These are phyloP conservation scores for Pseudanteris insignis DNA, from an alignment of 2,888 invertebrate species.

Conservation along the genomic window DNA sequence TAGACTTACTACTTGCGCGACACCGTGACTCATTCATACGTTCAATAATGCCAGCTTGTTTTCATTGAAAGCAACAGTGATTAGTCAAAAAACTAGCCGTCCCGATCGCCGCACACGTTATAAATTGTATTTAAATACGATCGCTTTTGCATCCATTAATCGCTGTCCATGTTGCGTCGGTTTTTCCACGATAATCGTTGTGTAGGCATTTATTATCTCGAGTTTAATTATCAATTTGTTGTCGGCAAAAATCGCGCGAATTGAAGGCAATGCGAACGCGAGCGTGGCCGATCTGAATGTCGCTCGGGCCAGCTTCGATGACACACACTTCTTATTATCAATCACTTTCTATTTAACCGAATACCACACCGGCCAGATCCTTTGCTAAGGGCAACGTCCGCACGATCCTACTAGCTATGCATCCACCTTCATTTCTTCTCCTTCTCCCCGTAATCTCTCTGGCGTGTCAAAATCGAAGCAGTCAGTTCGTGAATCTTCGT, in stretches of 20 bases:
- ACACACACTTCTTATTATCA: too few species aligned
- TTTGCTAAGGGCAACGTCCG: constrained; percentile 46
- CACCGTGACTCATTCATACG: constrained; percentile 36
- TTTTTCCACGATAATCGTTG: constrained; percentile 19
- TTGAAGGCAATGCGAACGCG: too few species aligned
- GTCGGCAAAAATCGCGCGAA: too few species aligned
- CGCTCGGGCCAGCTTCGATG: too few species aligned
- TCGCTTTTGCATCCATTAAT: constrained; percentile 19
- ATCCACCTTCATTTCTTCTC: constrained; percentile 46
- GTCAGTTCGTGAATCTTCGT: constrained; percentile 36
- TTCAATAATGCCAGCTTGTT: constrained; percentile 36
- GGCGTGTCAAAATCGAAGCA: constrained; percentile 45
- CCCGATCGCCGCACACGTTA: too few species aligned
- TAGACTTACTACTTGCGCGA: constrained; percentile 35
- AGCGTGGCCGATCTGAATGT: too few species aligned
- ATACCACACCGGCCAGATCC: constrained; percentile 6
- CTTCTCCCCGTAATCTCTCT: constrained; percentile 45
- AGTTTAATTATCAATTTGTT: too few species aligned
- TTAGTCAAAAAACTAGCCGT: constrained; percentile 23
- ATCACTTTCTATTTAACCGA: constrained; percentile 23
- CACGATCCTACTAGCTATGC: constrained; percentile 43
- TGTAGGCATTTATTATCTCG: constrained; percentile 14
- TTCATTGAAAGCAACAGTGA: constrained; percentile 37
- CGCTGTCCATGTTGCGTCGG: constrained; percentile 19
- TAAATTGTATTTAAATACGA: constrained; percentile 25